Evolutionary conservation across 1,140 invertebrate genomes (phyloP).

Genomic region (Gerris buenoi): DNA sequence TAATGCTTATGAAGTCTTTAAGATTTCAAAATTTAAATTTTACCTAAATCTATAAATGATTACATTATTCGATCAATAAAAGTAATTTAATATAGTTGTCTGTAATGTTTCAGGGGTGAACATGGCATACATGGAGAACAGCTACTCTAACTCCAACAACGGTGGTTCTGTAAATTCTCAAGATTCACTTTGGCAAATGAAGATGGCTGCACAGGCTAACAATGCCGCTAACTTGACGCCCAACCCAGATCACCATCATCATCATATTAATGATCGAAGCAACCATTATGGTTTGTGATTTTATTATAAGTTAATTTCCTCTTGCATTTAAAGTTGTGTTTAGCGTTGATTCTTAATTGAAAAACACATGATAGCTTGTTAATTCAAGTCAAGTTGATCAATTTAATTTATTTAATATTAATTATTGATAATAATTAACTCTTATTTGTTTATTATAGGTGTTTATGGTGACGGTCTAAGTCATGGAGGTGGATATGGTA

Average conservation of each 20-base stretch:
- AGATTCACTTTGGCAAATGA: slow-evolving; percentile 88
- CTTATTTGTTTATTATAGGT: slow-evolving; percentile 13
- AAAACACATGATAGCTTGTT: no score
- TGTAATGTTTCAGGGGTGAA: slow-evolving; percentile 45
- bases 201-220: slow-evolving; percentile 52
- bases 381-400: no score
- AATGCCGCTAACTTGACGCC: slow-evolving; percentile 26
- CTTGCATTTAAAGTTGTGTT: no score
- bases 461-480: slow-evolving; percentile 55
- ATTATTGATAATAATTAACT: not conserved
- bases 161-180: slow-evolving; percentile 85
- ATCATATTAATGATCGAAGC: slow-evolving; percentile 39
- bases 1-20: no score
- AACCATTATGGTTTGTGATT: slow-evolving; percentile 31
- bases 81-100: not conserved
- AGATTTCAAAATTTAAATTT: no score
- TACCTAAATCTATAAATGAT: no score
- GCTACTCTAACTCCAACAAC: slow-evolving; percentile 81
- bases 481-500: slow-evolving; percentile 64
- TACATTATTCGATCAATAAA: no score
- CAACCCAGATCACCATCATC: slow-evolving; percentile 33
- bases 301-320: no score
- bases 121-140: slow-evolving; percentile 79
- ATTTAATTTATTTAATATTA: no score
- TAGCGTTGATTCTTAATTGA: no score